Evolutionary conservation across 2,113 vertebrate species (phyloP).

Genomic region (Syrrhaptes paradoxus): DNA sequence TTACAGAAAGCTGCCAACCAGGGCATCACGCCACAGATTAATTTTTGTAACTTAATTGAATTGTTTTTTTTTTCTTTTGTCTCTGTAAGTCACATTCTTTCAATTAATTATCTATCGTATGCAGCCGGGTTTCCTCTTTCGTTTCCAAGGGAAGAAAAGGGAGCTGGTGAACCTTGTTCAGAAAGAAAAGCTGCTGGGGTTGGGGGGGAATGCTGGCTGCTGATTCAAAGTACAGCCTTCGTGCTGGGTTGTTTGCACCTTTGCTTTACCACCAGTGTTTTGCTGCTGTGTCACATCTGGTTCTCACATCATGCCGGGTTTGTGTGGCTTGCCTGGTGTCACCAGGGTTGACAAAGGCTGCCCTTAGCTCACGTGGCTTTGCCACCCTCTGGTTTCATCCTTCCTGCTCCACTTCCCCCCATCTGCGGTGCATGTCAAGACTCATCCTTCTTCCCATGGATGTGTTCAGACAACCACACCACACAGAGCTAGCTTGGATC

Average conservation of each 20-base stretch:
- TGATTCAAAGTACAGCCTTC: background rate
- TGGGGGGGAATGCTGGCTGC: background rate
- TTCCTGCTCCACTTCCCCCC: background rate
- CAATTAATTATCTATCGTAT: background rate
- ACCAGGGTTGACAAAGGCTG: background rate
- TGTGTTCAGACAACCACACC: background rate
- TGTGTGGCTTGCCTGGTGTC: background rate
- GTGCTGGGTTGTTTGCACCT: background rate
- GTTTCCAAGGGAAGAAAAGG: background rate
- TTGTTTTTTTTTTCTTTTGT: background rate
- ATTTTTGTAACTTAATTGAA: background rate
- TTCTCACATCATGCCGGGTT: background rate
- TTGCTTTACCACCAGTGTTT: background rate
- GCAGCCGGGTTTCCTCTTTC: background rate
- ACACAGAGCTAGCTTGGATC: background rate
- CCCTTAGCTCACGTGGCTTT: background rate
- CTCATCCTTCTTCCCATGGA: background rate
- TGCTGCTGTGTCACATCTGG: background rate
- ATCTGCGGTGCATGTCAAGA: rapidly evolving
- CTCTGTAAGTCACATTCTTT: background rate
- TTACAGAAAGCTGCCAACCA: background rate
- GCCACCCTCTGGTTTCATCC: background rate
- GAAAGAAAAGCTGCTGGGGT: background rate
- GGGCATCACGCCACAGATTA: background rate
- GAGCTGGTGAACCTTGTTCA: background rate